A percentile compares a stretch with the other conserved stretches of the same genome.
Evolutionary conservation across 2,888 invertebrate species (phyloP).

Genomic region (Biston betularia): DNA sequence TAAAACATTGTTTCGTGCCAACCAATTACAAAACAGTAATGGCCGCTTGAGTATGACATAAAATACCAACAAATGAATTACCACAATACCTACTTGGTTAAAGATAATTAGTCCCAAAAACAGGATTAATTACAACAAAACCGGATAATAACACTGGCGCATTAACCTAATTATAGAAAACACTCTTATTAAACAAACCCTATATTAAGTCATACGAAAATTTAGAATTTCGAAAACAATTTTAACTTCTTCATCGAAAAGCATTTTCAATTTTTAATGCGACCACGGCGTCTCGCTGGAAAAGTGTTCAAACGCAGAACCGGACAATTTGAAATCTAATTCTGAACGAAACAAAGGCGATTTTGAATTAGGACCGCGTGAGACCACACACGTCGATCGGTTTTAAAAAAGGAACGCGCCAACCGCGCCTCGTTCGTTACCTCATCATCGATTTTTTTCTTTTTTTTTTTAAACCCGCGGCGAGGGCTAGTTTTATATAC

Average conservation of each 20-base stretch:
- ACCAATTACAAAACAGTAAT: slow-evolving; percentile 31
- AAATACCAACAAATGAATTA: slow-evolving; percentile 35
- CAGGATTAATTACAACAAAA: slow-evolving; percentile 17
- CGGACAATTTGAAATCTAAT: slow-evolving; percentile 42
- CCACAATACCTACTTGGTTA: slow-evolving; percentile 20
- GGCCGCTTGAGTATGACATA: slow-evolving; percentile 33
- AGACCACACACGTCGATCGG: slow-evolving; percentile 82
- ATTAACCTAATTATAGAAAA: slow-evolving; percentile 26
- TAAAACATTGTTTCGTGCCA: slow-evolving; percentile 17
- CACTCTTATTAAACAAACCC: slow-evolving; percentile 9
- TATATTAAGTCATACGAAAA: slow-evolving; percentile 36
- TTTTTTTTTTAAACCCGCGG: slow-evolving; percentile 66
- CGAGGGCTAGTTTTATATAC: slow-evolving; percentile 77
- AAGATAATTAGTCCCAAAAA: slow-evolving; percentile 25
- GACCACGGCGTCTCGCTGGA: slow-evolving; percentile 50
- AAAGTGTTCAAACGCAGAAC: slow-evolving; percentile 44
- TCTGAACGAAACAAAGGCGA: slow-evolving; percentile 23
- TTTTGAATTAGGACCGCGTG: slow-evolving; percentile 17
- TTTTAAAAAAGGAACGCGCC: slow-evolving; percentile 83
- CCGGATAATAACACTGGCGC: slow-evolving; percentile 23
- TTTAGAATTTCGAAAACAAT: slow-evolving; percentile 14
- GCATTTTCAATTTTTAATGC: slow-evolving; percentile 65
- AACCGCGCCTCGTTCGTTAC: slow-evolving; percentile 84
- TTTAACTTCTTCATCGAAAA: slow-evolving; percentile 44
- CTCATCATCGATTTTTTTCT: slow-evolving; percentile 81